These are phyloP conservation scores for Psilopsiagon aymara DNA, from an alignment of 2,113 vertebrate species.

Conservation along the genomic window DNA sequence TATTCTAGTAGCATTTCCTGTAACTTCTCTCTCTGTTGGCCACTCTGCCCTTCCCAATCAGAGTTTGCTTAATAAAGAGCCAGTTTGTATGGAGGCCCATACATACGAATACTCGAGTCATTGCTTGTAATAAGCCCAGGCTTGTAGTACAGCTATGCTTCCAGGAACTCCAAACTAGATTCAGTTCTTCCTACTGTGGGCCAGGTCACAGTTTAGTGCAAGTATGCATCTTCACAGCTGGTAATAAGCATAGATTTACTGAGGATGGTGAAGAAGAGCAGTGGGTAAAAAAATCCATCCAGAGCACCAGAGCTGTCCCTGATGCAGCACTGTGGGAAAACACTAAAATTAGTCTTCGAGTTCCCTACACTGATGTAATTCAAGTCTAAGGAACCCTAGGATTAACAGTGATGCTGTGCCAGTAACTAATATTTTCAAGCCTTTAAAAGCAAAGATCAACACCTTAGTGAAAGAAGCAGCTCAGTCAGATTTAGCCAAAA, in stretches of 20 bases:
- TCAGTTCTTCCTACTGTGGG: background rate
- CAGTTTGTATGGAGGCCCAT: background rate
- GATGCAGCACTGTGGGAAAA: background rate
- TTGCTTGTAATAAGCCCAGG: background rate
- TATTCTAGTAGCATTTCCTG: background rate
- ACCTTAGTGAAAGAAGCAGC: background rate
- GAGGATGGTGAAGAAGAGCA: background rate
- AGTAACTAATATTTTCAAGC: background rate
- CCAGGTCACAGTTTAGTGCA: background rate
- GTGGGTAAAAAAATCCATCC: background rate
- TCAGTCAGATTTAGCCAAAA: background rate
- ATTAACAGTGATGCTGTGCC: background rate
- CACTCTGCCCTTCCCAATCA: background rate
- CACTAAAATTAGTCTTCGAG: background rate
- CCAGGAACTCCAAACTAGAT: background rate
- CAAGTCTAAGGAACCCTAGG: background rate
- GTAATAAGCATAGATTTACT: background rate
- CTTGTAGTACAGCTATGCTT: background rate
- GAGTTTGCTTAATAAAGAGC: background rate
- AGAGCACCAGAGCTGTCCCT: background rate
- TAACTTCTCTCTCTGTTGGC: background rate
- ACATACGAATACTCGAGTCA: rapidly evolving
- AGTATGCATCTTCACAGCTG: background rate
- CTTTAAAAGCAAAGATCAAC: background rate
- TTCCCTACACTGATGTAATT: background rate